Evolutionary conservation across 2,797 vertebrate genomes (phyloP).

Genomic region (Chiloscyllium punctatum): DNA sequence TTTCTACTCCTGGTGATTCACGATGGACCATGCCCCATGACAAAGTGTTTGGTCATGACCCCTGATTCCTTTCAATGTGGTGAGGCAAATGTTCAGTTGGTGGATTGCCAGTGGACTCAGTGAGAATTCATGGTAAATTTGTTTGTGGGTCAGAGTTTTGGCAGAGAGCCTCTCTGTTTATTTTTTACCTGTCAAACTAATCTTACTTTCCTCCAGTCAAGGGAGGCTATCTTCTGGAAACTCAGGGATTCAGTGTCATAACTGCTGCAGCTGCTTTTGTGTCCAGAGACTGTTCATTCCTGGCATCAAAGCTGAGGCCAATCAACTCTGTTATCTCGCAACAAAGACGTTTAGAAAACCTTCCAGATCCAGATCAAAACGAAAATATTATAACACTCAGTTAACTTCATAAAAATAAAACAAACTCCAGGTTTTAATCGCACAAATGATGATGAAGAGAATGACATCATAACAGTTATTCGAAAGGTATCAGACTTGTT

Average conservation of each 20-base stretch:
- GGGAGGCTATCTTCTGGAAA: neutral
- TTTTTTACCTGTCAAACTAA: neutral
- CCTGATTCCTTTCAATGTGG: neutral
- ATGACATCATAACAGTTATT: neutral
- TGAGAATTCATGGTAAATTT: neutral
- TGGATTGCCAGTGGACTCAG: neutral
- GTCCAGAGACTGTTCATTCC: neutral
- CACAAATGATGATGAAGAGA: neutral
- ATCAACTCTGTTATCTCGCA: neutral
- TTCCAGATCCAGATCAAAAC: neutral
- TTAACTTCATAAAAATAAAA: neutral
- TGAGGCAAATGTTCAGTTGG: neutral
- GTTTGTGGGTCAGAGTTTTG: neutral
- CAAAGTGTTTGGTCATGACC: neutral
- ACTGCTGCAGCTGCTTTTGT: neutral
- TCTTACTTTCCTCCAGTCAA: neutral
- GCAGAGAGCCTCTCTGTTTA: neutral
- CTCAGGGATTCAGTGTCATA: neutral
- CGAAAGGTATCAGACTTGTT: neutral
- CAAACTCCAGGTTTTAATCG: neutral
- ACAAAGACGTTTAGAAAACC: neutral
- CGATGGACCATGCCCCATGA: neutral
- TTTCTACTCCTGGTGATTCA: neutral
- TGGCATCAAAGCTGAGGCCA: neutral
- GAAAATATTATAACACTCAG: neutral